These are phyloP conservation scores for Sisor rabdophorus DNA, from an alignment of 2,113 vertebrate genomes.

Conservation along the genomic window DNA sequence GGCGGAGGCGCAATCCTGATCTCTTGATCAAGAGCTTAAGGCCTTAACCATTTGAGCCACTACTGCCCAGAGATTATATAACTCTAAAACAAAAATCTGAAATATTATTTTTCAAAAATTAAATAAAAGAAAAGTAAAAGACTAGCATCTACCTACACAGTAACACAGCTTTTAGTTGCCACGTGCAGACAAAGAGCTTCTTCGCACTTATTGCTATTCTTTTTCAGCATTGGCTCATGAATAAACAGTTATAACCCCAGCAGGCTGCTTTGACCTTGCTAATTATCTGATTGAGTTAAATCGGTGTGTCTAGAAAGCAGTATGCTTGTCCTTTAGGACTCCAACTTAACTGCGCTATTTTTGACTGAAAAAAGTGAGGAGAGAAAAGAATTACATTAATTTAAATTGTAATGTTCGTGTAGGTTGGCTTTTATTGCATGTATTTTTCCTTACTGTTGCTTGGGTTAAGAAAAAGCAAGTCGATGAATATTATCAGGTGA, in stretches of 20 bases:
- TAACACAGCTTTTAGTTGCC: not conserved
- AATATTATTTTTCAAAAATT: too few species aligned
- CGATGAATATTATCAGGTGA: not conserved
- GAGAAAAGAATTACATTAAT: not conserved
- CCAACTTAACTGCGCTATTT: not conserved
- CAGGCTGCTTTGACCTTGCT: constrained; percentile 29
- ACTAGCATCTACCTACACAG: not conserved
- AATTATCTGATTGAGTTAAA: constrained; percentile 36
- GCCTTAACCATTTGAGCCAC: too few species aligned
- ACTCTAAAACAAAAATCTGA: too few species aligned
- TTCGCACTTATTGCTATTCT: not conserved
- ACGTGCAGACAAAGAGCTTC: not conserved
- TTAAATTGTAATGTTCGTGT: not conserved
- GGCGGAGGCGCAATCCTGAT: too few species aligned
- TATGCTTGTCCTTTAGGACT: not conserved
- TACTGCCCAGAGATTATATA: too few species aligned
- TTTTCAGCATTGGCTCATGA: constrained; percentile 26
- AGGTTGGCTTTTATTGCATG: too few species aligned
- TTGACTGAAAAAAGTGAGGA: not conserved
- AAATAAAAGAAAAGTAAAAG: too few species aligned
- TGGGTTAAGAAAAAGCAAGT: not conserved
- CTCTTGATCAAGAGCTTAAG: too few species aligned
- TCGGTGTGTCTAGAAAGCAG: not conserved
- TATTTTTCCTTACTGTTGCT: not conserved
- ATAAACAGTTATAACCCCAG: constrained; percentile 28